Evolutionary conservation across 2,888 invertebrate species (phyloP), one percentile per base, ranked within the genome.

Genomic region (Drosophila quasianomalipes): DNA sequence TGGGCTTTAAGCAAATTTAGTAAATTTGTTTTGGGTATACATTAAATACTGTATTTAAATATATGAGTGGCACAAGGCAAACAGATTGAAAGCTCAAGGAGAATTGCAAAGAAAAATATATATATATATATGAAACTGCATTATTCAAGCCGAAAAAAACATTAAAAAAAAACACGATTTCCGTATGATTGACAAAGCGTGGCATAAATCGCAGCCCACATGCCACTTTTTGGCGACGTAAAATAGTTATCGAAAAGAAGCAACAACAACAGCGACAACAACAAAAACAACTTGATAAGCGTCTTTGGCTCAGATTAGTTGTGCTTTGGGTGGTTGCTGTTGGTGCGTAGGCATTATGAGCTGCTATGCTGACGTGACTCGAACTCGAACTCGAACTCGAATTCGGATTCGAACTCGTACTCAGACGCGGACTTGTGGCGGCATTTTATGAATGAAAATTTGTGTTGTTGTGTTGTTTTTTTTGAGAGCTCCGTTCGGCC

Each of bases 381-480:
- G 69, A 73, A 83, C 26, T 49, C 49, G 57, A 16, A 63, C 74
- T 73, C 80, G 69, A 73, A 83, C 26, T 49, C 49, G 57, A 16
- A 14, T 28, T n/a, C 28, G 30, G 12, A 37, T 4, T 49, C 26
- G 26, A 7, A 49, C 7, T 49, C 49, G 30, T 1, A 30, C 7
- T 16, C 41, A 9, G 41, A 57, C 57, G 39, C 39, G 28, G 57
- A 28, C 82, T 81, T 75, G 76, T 73, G 47, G 26, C 81, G 78
- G 85, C 85, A 67, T 84, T 89, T 90, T 90, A 85, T 85, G 90
- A 85, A 85, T 85, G 90, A 85, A 90, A 69, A 81, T 74, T 47
- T 26, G 22, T 47, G 47, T 16, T 47, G 22, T 47, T 35, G 35
- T 14, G 14, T 35, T 35, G 47, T 47, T 2, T 47, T 26, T 4